Percentiles rank a stretch among this genome's conserved stretches.
These are phyloP conservation scores for Pachyuromys duprasi DNA, from an alignment of 2,797 vertebrate species.

Conservation along the genomic window DNA sequence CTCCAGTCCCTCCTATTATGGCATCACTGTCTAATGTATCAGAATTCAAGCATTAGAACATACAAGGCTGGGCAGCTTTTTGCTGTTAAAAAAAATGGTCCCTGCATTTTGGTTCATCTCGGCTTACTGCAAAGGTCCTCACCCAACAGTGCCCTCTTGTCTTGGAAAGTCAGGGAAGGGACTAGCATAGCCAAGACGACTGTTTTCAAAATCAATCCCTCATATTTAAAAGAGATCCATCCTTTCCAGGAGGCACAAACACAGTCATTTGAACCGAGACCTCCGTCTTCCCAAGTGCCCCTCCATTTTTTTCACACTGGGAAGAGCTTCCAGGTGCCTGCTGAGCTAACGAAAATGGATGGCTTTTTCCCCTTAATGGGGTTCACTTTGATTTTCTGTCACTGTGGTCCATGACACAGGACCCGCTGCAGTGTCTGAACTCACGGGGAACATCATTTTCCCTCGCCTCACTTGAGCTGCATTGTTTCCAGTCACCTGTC, in stretches of 20 bases:
- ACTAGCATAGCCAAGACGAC: constrained; percentile 67
- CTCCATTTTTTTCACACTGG: constrained; percentile 74
- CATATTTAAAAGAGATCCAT: constrained; percentile 78
- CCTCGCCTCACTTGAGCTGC: constrained; percentile 65
- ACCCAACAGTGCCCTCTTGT: constrained; percentile 75
- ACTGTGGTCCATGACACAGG: constrained; percentile 83
- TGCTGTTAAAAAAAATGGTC: constrained; percentile 69
- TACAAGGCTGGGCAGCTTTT: constrained; percentile 40
- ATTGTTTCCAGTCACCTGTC: constrained; percentile 71
- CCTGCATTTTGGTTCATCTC: constrained; percentile 75
- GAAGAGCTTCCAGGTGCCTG: constrained; percentile 77
- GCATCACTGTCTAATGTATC: neutral
- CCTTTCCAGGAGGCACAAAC: constrained; percentile 66
- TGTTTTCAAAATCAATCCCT: constrained; percentile 81
- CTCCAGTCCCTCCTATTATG: neutral
- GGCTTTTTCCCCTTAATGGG: constrained; percentile 81
- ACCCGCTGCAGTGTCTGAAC: constrained; percentile 74
- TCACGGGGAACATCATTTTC: constrained; percentile 76
- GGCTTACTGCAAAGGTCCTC: constrained; percentile 78
- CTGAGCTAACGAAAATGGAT: constrained; percentile 81
- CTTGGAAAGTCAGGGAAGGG: constrained; percentile 71
- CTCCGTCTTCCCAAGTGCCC: constrained; percentile 74
- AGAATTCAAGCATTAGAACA: constrained; percentile 39
- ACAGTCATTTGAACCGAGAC: constrained; percentile 71
- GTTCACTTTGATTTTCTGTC: constrained; percentile 84